phyloP scores from a whole-genome alignment of 2,797 vertebrate species.

The Todus mexicanus region DNA sequence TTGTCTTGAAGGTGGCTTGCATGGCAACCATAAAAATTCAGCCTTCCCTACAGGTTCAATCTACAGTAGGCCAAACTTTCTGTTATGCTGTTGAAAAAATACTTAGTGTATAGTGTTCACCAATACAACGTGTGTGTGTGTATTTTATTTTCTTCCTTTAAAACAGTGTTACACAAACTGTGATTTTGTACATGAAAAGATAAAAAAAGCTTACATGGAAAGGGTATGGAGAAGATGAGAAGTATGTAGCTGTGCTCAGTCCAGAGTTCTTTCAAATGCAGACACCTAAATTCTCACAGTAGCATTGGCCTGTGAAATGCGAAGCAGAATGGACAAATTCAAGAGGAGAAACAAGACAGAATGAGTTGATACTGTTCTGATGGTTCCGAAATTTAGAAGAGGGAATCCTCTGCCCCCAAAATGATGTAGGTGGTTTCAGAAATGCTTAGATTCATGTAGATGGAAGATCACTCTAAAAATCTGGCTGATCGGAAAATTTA shows the following conservation, averaged over 20 bases:
- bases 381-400: background rate
- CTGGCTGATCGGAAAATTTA: constrained; percentile 8
- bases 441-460: background rate
- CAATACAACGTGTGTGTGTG: constrained; percentile 20
- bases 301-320: background rate
- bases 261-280: background rate
- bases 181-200: constrained; percentile 8
- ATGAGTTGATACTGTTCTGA: background rate
- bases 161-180: background rate
- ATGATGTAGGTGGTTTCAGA: background rate
- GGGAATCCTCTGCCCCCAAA: background rate
- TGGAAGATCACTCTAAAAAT: background rate
- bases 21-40: constrained; percentile 46
- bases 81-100: constrained; percentile 72
- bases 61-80: constrained; percentile 60
- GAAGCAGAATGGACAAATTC: background rate
- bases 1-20: constrained; percentile 56
- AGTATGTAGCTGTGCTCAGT: background rate
- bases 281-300: background rate
- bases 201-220: background rate
- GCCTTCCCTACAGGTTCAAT: constrained; percentile 30
- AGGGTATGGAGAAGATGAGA: background rate
- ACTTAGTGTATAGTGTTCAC: constrained; percentile 70
- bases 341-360: background rate
- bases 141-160: constrained; percentile 55